Conservation (phyloP, 2,113 vertebrate genomes). For the Hippocampus zosterae region DNA sequence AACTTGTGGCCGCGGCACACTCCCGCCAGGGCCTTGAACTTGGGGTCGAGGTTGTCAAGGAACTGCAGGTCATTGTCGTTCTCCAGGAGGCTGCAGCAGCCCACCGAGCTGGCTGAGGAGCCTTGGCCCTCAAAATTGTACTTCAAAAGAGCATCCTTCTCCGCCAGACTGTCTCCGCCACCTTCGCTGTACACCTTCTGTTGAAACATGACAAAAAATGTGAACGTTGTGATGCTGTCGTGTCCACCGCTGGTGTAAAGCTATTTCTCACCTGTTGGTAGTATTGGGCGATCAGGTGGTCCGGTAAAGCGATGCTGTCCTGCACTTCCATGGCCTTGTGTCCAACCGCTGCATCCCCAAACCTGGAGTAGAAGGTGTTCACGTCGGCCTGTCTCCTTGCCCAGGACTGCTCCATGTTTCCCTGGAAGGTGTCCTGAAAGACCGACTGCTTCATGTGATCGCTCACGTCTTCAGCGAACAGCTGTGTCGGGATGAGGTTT, state of each 20-base stretch:
- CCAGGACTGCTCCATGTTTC: not conserved
- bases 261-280: constrained; percentile 2
- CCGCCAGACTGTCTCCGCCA: constrained; percentile 45
- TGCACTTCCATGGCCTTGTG: not conserved
- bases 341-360: not conserved
- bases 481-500: not conserved
- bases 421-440: not conserved
- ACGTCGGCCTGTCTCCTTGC: not conserved
- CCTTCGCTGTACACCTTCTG: constrained; percentile 74
- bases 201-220: constrained; percentile 8
- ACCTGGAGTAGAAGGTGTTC: not conserved
- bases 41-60: constrained; percentile 81
- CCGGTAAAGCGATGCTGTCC: not conserved
- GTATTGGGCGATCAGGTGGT: constrained; percentile 2
- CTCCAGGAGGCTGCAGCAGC: constrained; percentile 81
- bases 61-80: constrained; percentile 76
- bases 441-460: not conserved
- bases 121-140: constrained; percentile 80
- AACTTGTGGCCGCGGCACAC: constrained; percentile 78
- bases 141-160: constrained; percentile 74
- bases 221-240: no score
- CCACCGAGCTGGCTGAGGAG: constrained; percentile 79
- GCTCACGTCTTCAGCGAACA: not conserved
- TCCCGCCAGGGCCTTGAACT: constrained; percentile 86
- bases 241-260: not conserved